These are phyloP conservation scores for Danio tinwini DNA, from an alignment of 2,797 vertebrate species.

Conservation along the genomic window DNA sequence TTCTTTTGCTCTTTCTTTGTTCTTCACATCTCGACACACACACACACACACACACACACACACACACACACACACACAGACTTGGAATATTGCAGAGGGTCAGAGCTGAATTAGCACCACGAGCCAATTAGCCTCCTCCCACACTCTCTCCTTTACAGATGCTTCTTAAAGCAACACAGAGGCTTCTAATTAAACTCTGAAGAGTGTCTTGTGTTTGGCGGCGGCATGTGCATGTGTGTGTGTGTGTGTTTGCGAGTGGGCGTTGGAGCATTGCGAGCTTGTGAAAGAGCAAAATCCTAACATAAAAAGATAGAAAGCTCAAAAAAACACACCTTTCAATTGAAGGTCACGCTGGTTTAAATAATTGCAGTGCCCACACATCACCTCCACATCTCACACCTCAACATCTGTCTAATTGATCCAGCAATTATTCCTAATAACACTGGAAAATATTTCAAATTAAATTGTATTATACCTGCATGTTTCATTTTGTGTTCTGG, in stretches of 20 bases:
- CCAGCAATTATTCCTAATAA: constrained; percentile 38
- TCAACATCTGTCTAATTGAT: constrained; percentile 40
- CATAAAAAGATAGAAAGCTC: neutral
- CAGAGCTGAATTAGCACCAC: constrained; percentile 34
- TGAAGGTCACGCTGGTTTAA: constrained; percentile 43
- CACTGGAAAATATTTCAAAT: constrained; percentile 35
- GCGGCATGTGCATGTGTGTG: neutral
- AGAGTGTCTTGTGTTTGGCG: constrained; percentile 42
- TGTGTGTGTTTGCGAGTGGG: neutral
- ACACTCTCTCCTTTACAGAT: constrained; percentile 52
- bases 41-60: too few species aligned
- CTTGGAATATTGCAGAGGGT: constrained; percentile 21
- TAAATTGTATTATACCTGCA: constrained; percentile 23
- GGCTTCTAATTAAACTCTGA: constrained; percentile 68
- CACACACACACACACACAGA: neutral
- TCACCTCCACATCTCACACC: constrained; percentile 22
- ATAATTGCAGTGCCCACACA: constrained; percentile 50
- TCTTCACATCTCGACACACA: constrained; percentile 17
- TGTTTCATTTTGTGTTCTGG: constrained; percentile 9
- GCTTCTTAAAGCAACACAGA: constrained; percentile 62
- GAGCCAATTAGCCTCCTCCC: constrained; percentile 64
- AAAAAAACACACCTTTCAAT: constrained; percentile 45
- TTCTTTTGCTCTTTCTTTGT: constrained; percentile 28
- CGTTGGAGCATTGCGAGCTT: neutral
- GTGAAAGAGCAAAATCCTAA: constrained; percentile 9